phyloP scores from a whole-genome alignment of 2,113 vertebrate species.

The Nanorana parkeri region DNA sequence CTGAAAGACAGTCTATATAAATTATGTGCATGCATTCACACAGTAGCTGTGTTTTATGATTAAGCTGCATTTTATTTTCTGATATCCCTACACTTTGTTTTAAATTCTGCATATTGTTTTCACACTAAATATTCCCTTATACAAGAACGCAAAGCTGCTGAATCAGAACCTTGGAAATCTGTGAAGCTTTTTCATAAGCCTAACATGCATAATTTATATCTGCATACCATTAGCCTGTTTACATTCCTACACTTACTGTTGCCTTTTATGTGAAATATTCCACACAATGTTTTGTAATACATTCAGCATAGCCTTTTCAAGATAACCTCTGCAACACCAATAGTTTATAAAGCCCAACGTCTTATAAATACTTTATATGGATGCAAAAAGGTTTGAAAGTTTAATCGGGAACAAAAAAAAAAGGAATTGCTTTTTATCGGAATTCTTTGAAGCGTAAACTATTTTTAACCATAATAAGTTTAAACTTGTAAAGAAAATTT shows the following conservation, averaged over 20 bases:
- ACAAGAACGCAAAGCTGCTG: conserved; percentile 79
- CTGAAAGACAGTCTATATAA: background rate
- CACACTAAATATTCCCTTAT: conserved; percentile 82
- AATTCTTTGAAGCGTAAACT: conserved; percentile 26
- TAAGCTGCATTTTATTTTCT: conserved; percentile 68
- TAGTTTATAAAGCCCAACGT: conserved; percentile 78
- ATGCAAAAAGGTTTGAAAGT: conserved; percentile 60
- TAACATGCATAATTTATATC: conserved; percentile 85
- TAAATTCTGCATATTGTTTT: conserved; percentile 83
- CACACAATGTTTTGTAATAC: conserved; percentile 74
- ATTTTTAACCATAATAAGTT: conserved; percentile 14
- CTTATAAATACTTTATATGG: conserved; percentile 79
- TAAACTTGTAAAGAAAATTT: background rate
- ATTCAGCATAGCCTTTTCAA: conserved; percentile 72
- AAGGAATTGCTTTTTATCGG: conserved; percentile 20
- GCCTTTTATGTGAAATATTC: conserved; percentile 80
- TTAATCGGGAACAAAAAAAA: conserved; percentile 36
- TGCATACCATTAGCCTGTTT: conserved; percentile 87
- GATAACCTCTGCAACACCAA: conserved; percentile 70
- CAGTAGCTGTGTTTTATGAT: conserved; percentile 25
- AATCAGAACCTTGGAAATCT: conserved; percentile 82
- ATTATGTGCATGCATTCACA: conserved; percentile 4
- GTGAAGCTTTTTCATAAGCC: conserved; percentile 78
- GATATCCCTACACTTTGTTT: conserved; percentile 77
- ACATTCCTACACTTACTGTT: conserved; percentile 79